These are phyloP conservation scores for Enteromius mattozi DNA, from an alignment of 2,797 vertebrate genomes.

Conservation along the genomic window DNA sequence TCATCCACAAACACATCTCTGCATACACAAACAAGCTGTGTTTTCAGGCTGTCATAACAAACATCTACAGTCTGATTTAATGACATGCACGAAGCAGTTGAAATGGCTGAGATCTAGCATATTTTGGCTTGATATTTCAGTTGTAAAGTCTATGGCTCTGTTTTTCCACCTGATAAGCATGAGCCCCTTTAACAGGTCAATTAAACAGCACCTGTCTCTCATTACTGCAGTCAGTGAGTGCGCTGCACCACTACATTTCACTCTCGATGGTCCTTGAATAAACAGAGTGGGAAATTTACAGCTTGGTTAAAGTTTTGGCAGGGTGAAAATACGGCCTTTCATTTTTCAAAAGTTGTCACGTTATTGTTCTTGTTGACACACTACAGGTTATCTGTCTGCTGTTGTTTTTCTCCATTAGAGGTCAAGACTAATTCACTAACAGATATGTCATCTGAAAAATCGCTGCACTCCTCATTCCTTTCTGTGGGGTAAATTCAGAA, in stretches of 20 bases:
- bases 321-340: not conserved
- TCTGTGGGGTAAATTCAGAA: not conserved
- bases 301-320: not conserved
- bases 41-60: constrained; percentile 20
- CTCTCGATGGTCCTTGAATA: not conserved
- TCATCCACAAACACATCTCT: not conserved
- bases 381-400: not conserved
- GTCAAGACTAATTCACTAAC: not conserved
- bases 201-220: not conserved
- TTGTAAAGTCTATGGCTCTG: not conserved
- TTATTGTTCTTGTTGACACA: not conserved
- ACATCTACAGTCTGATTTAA: constrained; percentile 5
- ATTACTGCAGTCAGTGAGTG: not conserved
- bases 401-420: not conserved
- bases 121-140: constrained; percentile 23
- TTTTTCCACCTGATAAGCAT: constrained; percentile 19
- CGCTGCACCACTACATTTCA: not conserved
- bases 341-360: not conserved
- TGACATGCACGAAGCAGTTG: not conserved
- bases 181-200: not conserved
- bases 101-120: not conserved
- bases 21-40: constrained; percentile 1
- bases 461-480: not conserved
- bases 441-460: constrained; percentile 55
- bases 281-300: not conserved